These are phyloP conservation scores for Thymelicus acteon DNA, from an alignment of 2,888 invertebrate species.

Conservation along the genomic window DNA sequence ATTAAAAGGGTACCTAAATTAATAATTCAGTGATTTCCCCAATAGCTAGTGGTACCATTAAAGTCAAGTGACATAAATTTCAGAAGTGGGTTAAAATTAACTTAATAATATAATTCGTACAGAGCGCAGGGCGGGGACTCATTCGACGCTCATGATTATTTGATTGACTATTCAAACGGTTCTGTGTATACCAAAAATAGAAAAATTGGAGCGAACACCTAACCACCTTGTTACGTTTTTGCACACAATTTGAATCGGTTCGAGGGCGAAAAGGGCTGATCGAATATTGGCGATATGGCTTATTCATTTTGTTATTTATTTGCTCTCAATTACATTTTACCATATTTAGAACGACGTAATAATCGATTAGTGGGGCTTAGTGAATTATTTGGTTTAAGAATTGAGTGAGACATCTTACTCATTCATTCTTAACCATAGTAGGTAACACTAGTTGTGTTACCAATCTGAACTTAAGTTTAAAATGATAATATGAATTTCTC, in stretches of 20 bases:
- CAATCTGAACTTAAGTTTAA: too few relatives aligned
- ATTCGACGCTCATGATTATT: conserved; percentile 58
- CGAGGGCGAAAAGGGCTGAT: background rate
- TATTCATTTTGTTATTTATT: background rate
- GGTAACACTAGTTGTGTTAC: too few relatives aligned
- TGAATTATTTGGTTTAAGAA: too few relatives aligned
- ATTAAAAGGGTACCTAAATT: too few relatives aligned
- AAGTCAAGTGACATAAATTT: background rate
- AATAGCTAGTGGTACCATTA: too few relatives aligned
- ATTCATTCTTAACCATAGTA: too few relatives aligned
- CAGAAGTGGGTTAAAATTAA: background rate
- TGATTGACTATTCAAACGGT: conserved; percentile 59
- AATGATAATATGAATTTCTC: too few relatives aligned
- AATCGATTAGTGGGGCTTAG: background rate
- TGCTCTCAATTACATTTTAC: background rate
- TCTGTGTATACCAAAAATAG: conserved; percentile 59
- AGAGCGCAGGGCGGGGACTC: conserved; percentile 35
- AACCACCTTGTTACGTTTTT: conserved; percentile 67
- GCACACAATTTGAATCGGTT: conserved; percentile 32
- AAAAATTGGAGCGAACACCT: conserved; percentile 58
- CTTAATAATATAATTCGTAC: conserved; percentile 13
- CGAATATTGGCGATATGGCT: background rate
- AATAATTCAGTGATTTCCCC: too few relatives aligned
- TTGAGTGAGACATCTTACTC: too few relatives aligned
- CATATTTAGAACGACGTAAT: background rate